These are phyloP conservation scores for Semaprochilodus insignis DNA, from an alignment of 2,797 vertebrate species.

Conservation along the genomic window DNA sequence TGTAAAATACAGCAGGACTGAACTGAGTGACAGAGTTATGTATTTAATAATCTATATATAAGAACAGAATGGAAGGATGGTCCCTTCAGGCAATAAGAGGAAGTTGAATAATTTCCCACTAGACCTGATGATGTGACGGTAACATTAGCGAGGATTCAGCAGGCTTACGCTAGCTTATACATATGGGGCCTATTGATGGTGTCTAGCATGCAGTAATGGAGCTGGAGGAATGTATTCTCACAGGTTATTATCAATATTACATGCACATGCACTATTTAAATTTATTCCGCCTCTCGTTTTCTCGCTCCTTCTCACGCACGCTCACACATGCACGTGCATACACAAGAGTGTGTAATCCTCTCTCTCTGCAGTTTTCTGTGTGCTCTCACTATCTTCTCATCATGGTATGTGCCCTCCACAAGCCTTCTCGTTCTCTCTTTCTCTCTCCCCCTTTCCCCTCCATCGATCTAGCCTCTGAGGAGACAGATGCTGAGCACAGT, in stretches of 20 bases:
- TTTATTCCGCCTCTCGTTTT: constrained; percentile 28
- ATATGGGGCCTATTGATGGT: constrained; percentile 8
- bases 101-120: constrained; percentile 45
- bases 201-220: neutral
- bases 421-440: constrained; percentile 4
- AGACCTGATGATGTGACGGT: constrained; percentile 49
- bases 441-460: constrained; percentile 49
- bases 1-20: neutral
- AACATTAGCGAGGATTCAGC: constrained; percentile 29
- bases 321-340: constrained; percentile 53
- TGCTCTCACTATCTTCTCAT: constrained; percentile 70
- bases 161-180: constrained; percentile 5
- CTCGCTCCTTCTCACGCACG: constrained; percentile 24
- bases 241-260: constrained; percentile 42
- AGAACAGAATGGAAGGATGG: constrained; percentile 25
- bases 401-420: constrained; percentile 40
- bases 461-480: constrained; percentile 77
- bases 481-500: constrained; percentile 66
- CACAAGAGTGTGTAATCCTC: constrained; percentile 63
- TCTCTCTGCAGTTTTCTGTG: constrained; percentile 57
- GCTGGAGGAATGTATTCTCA: constrained; percentile 7
- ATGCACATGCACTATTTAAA: constrained; percentile 38
- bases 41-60: constrained; percentile 45
- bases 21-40: constrained; percentile 6
- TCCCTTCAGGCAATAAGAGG: constrained; percentile 33